Evolutionary conservation across 2,888 invertebrate species (phyloP).

Genomic region (Lysandra bellargus): DNA sequence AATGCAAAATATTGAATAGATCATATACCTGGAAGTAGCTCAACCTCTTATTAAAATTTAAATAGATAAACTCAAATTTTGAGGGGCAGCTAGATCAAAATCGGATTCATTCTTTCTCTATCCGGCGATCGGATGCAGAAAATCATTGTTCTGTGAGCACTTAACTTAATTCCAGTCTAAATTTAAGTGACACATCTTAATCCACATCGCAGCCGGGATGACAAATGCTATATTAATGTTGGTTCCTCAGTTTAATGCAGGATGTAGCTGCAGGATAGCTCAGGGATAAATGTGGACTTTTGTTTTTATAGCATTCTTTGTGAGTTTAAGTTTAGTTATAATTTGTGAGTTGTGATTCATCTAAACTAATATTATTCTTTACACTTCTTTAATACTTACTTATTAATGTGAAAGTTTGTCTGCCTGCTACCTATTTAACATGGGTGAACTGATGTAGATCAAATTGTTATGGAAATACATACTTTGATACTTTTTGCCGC

Average conservation of each 20-base stretch:
- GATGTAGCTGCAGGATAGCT: not conserved
- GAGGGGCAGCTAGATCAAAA: too few relatives aligned
- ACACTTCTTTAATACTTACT: not conserved
- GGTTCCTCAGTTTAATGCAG: not conserved
- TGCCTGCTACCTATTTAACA: too few relatives aligned
- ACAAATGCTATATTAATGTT: conserved; percentile 5
- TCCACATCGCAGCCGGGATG: not conserved
- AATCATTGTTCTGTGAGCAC: not conserved
- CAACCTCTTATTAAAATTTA: too few relatives aligned
- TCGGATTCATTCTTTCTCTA: too few relatives aligned
- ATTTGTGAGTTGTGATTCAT: not conserved
- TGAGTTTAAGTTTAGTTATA: not conserved
- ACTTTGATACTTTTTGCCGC: too few relatives aligned
- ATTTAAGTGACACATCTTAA: not conserved
- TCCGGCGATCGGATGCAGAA: not conserved
- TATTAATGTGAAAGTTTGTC: not conserved
- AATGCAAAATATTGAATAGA: too few relatives aligned
- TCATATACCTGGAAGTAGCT: too few relatives aligned
- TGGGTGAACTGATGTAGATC: too few relatives aligned
- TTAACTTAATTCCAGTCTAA: not conserved
- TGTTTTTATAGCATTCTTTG: not conserved
- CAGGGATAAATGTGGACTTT: not conserved
- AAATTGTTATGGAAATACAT: too few relatives aligned
- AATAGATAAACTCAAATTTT: too few relatives aligned
- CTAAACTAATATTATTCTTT: not conserved